Base-by-base conservation (phyloP, 2,797 vertebrate species). In the Neosilurus hyrtlii region DNA sequence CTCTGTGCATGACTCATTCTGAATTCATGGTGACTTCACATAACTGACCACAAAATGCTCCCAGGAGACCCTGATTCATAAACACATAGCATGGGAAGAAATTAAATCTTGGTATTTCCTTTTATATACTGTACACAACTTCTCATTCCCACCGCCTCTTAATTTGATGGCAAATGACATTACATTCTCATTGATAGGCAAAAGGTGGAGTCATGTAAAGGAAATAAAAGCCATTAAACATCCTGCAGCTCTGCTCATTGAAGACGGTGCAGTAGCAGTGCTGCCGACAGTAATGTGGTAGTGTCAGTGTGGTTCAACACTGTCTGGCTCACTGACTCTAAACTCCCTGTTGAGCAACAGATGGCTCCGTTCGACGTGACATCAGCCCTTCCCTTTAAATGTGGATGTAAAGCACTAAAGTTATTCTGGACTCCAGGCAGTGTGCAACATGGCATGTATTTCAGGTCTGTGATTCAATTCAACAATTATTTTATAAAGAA, bases 261-360 rank as follows among this genome's bases (percentile, higher is more conserved):
- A 57, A 35, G 57, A 51, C 54, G 24, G 57, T 37, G 1, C 57
- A 52, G 57, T 52, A 52, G 62, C 18, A 57, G 2, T 59, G 68
- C 49, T 56, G 75, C 24, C 62, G 56, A 61, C 7, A 16, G 35
- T 56, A 75, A 52, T 11, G 66, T 70, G 62, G 54, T 86, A 84
- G 85, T 87, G 89, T 83, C 86, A 1, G 43, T 65, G 63, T 89
- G 87, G 82, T 87, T 80, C 86, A 87, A 82, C 86, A 2, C 18
- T 14, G 54, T 75, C 24, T 92, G 91, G 92, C 89, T 91, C 90
- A 91, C 89, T 18, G 59, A 82, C 88, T 86, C 89, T 85, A 15
- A 72, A 72, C 71, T 83, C 80, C 92, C 91, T 87, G 90, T 90
- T 89, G 91, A 91, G 91, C 88, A 93, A 90, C 93, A 93, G 91